Evolutionary conservation across 2,113 vertebrate species (phyloP).

Genomic region (Callipepla californica): DNA sequence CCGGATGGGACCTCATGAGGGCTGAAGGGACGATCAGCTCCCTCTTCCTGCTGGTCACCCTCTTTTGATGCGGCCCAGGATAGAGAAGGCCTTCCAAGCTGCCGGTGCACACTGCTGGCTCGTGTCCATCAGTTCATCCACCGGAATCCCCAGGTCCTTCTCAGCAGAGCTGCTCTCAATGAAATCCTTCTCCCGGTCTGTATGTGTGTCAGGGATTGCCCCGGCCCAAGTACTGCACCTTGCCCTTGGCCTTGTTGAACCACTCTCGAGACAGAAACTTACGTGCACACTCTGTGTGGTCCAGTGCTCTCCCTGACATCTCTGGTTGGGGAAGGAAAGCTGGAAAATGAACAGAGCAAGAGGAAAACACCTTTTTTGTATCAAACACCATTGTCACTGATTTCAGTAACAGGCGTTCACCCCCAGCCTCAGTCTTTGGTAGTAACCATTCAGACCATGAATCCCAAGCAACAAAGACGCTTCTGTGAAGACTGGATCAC

Average conservation of each 20-base stretch:
- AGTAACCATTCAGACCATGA: neutral
- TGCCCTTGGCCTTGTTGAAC: too few relatives aligned
- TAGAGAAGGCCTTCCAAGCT: neutral
- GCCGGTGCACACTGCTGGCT: neutral
- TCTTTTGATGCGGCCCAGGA: neutral
- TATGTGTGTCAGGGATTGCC: too few relatives aligned
- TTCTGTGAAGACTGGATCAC: neutral
- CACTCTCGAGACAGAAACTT: constrained; percentile 55
- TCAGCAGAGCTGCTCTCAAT: neutral
- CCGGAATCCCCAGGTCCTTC: neutral
- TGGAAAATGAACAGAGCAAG: neutral
- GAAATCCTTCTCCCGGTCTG: too few relatives aligned
- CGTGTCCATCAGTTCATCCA: neutral
- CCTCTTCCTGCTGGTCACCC: neutral
- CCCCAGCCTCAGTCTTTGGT: neutral
- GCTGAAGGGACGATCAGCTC: neutral
- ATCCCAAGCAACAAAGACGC: neutral
- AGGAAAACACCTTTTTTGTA: neutral
- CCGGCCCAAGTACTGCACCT: too few relatives aligned
- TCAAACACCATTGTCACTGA: neutral
- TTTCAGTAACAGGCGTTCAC: neutral
- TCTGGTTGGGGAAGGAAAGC: accelerated
- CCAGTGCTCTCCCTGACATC: neutral
- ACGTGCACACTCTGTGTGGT: neutral
- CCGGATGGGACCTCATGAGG: too few relatives aligned